phyloP scores from a whole-genome alignment of 2,888 invertebrate genomes.

The Arctia plantaginis region DNA sequence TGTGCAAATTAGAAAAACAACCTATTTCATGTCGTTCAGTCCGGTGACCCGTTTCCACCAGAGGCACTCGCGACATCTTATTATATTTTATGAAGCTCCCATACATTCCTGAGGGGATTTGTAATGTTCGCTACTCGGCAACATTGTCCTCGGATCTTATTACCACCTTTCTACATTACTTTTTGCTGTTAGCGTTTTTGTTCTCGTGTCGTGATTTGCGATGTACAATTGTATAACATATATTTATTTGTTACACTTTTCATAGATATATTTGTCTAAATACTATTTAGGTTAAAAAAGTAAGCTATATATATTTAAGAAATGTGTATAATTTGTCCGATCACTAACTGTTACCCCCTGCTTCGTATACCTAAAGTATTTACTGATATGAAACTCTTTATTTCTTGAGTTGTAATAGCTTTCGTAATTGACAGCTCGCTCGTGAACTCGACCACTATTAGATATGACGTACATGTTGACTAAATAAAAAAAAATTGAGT shows the following conservation, averaged over 20 bases:
- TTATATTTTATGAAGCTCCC: slow-evolving; percentile 82
- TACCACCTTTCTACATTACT: slow-evolving; percentile 67
- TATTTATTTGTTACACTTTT: not conserved
- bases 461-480: no score
- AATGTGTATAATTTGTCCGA: no score
- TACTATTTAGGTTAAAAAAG: not conserved
- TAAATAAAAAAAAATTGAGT: no score
- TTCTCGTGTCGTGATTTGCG: slow-evolving; percentile 45
- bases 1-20: slow-evolving; percentile 32
- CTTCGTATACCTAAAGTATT: no score
- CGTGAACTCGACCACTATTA: no score
- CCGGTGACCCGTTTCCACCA: slow-evolving; percentile 69
- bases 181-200: slow-evolving; percentile 65
- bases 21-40: slow-evolving; percentile 41
- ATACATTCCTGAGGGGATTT: slow-evolving; percentile 71
- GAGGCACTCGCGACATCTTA: slow-evolving; percentile 71
- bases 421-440: no score
- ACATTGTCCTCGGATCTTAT: slow-evolving; percentile 73
- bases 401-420: no score
- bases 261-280: not conserved
- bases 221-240: slow-evolving; percentile 17
- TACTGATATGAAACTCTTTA: no score
- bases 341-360: no score
- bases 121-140: slow-evolving; percentile 71
- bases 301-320: no score